phyloP scores from a whole-genome alignment of 1,140 invertebrate genomes.

The Carcinoscorpius rotundicauda region DNA sequence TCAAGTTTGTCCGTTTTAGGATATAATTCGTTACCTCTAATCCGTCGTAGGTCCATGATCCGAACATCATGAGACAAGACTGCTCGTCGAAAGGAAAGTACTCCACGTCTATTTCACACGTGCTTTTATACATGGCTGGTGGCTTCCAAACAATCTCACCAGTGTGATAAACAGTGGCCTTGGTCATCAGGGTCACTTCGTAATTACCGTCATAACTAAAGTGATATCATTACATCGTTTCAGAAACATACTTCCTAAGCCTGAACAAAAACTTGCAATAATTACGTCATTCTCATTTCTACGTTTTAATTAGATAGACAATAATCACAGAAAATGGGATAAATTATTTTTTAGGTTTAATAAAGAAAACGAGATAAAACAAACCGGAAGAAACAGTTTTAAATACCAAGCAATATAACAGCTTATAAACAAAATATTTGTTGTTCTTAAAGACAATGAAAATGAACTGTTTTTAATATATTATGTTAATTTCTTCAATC shows the following conservation, averaged over 20 bases:
- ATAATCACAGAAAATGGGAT: too few relatives aligned
- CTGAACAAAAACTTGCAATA: constrained; percentile 31
- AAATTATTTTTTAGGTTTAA: too few relatives aligned
- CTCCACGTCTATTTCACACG: constrained; percentile 90
- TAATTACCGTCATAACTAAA: constrained; percentile 70
- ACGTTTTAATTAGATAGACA: too few relatives aligned
- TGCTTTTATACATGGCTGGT: constrained; percentile 93
- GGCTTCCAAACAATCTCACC: constrained; percentile 49
- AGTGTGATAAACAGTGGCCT: constrained; percentile 76
- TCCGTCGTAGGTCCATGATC: constrained; percentile 96
- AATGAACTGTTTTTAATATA: constrained; percentile 10
- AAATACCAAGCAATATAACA: not conserved
- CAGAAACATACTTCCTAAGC: not conserved
- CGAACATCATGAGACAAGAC: constrained; percentile 91
- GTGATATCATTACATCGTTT: constrained; percentile 1
- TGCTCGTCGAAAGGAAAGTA: constrained; percentile 96
- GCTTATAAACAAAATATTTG: not conserved
- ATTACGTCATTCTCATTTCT: too few relatives aligned
- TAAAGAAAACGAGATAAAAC: not conserved
- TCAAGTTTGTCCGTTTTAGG: too few relatives aligned
- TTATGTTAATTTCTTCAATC: constrained; percentile 20
- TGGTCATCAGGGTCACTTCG: constrained; percentile 94
- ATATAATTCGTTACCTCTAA: constrained; percentile 12
- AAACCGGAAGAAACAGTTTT: not conserved
- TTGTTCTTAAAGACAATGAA: not conserved